A percentile compares a stretch with the other conserved stretches of the same genome.
Evolutionary conservation across 2,113 vertebrate genomes (phyloP).

Genomic region (Solenodon paradoxus): DNA sequence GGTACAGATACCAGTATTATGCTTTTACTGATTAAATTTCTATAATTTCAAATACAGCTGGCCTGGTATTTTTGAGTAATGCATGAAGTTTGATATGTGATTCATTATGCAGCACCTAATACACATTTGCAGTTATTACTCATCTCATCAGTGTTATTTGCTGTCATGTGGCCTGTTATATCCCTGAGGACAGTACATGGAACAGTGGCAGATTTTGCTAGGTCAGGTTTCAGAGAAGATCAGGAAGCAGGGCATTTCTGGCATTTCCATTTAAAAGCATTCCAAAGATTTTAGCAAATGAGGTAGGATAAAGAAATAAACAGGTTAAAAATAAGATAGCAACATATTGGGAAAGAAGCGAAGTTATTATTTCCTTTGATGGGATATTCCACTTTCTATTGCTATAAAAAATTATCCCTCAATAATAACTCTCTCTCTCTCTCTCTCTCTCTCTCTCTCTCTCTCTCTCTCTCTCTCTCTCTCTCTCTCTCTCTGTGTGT

Average conservation of each 20-base stretch:
- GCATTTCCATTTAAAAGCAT: neutral
- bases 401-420: neutral
- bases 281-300: neutral
- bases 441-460: too few species aligned
- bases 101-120: rapidly evolving
- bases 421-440: too few species aligned
- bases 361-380: too few species aligned
- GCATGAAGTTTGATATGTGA: neutral
- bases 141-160: rapidly evolving
- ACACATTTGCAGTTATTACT: rapidly evolving
- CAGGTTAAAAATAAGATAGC: neutral
- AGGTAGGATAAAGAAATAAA: neutral
- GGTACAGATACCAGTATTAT: neutral
- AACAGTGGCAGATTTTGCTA: neutral
- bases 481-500: too few species aligned
- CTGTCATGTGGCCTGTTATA: neutral
- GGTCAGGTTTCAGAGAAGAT: neutral
- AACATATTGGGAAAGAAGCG: neutral
- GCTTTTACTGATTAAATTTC: neutral
- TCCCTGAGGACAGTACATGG: neutral
- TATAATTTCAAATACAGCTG: neutral
- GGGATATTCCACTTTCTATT: neutral
- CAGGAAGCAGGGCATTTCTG: neutral
- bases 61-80: neutral
- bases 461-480: too few species aligned